phyloP scores from a whole-genome alignment of 1,140 invertebrate genomes.

The Cyphomyrmex costatus region DNA sequence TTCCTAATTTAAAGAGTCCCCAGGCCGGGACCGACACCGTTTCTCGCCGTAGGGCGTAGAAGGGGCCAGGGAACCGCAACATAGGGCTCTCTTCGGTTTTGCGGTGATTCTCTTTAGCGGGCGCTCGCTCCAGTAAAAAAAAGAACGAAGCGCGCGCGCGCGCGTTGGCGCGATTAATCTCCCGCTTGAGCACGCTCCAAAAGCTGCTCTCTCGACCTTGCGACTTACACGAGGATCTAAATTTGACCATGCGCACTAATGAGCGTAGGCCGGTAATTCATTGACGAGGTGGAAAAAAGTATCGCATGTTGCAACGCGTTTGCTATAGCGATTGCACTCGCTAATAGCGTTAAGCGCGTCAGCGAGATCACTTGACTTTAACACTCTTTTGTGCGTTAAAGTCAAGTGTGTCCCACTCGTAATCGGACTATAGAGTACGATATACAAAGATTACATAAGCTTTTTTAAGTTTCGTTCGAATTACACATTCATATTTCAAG shows the following conservation, averaged over 20 bases:
- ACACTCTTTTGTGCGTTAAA: neutral
- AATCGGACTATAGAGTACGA: neutral
- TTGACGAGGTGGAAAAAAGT: conserved; percentile 34
- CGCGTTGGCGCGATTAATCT: conserved; percentile 57
- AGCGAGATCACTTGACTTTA: conserved; percentile 8
- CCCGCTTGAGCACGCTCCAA: conserved; percentile 42
- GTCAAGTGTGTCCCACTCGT: neutral
- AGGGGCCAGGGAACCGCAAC: conserved; percentile 30
- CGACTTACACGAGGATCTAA: conserved; percentile 52
- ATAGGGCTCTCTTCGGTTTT: conserved; percentile 45
- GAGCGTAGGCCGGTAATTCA: conserved; percentile 50
- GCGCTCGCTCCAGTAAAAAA: conserved; percentile 9
- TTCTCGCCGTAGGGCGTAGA: conserved; percentile 17
- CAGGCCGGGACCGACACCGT: conserved; percentile 1
- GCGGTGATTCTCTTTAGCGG: conserved; percentile 59
- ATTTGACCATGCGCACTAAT: conserved; percentile 57
- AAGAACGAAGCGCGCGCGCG: neutral
- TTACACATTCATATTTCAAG: neutral
- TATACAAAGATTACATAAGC: neutral
- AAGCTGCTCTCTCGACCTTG: conserved; percentile 55
- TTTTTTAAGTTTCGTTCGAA: neutral
- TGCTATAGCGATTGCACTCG: conserved; percentile 29
- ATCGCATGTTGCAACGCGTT: conserved; percentile 46
- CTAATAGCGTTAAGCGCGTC: neutral
- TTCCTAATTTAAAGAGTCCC: conserved; percentile 80